phyloP scores from a whole-genome alignment of 2,113 vertebrate genomes.

The Suncus etruscus region DNA sequence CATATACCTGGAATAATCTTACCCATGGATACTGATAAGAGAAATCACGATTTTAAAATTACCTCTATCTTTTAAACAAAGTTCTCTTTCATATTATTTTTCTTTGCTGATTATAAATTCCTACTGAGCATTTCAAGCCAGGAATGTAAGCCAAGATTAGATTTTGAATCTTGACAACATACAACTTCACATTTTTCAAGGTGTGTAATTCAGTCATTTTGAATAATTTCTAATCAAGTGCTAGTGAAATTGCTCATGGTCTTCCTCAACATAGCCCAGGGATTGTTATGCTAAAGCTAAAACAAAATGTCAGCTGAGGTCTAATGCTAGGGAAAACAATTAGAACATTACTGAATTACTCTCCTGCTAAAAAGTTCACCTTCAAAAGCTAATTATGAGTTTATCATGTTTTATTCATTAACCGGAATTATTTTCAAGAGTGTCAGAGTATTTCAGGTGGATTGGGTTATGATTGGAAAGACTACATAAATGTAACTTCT shows the following conservation, averaged over 20 bases:
- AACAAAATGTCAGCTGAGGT: constrained; percentile 74
- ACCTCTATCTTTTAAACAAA: constrained; percentile 30
- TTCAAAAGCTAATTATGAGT: constrained; percentile 68
- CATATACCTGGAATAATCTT: neutral
- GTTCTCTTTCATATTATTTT: constrained; percentile 43
- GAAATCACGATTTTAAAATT: constrained; percentile 30
- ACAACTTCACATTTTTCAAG: constrained; percentile 71
- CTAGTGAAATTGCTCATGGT: constrained; percentile 64
- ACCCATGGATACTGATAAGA: neutral
- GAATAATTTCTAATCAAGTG: constrained; percentile 68
- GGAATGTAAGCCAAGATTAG: constrained; percentile 50
- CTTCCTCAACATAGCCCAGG: constrained; percentile 70
- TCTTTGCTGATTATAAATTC: constrained; percentile 40
- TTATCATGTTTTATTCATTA: constrained; percentile 77
- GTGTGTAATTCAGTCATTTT: constrained; percentile 54
- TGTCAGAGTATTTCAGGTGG: constrained; percentile 57
- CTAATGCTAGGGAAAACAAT: constrained; percentile 65
- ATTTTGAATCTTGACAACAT: constrained; percentile 58
- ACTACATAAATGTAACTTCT: neutral
- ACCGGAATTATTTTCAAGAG: constrained; percentile 55
- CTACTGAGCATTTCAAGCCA: constrained; percentile 32
- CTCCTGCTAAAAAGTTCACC: constrained; percentile 55
- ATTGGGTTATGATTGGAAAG: constrained; percentile 3
- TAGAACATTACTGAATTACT: constrained; percentile 55
- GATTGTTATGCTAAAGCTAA: constrained; percentile 70